These are phyloP conservation scores for Anguilla anguilla DNA, from an alignment of 2,797 vertebrate species.

Conservation along the genomic window DNA sequence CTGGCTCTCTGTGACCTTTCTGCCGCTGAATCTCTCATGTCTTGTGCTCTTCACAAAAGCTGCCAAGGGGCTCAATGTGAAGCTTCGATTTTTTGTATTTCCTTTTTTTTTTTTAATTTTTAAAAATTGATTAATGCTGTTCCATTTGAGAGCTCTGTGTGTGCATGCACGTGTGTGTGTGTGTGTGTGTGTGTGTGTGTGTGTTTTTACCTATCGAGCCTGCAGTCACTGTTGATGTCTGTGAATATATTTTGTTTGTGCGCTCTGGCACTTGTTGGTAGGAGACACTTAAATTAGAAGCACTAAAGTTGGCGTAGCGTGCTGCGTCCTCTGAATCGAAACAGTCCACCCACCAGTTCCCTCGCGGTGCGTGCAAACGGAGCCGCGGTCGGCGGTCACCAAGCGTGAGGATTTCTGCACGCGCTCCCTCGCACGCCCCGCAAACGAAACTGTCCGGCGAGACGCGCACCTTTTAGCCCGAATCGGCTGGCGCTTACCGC, in stretches of 20 bases:
- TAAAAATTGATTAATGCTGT: neutral
- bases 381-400: neutral
- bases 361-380: neutral
- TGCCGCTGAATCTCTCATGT: neutral
- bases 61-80: neutral
- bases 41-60: neutral
- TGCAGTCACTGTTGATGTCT: neutral
- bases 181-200: neutral
- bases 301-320: neutral
- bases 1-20: neutral
- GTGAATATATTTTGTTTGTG: neutral
- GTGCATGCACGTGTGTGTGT: neutral
- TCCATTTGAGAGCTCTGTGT: neutral
- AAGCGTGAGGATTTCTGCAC: neutral
- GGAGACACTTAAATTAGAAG: neutral
- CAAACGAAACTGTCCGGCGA: neutral
- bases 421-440: neutral
- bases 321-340: neutral
- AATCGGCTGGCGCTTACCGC: neutral
- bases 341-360: neutral
- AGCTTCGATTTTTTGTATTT: neutral
- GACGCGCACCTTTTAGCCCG: neutral
- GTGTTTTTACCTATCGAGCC: constrained; percentile 1
- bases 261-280: neutral
- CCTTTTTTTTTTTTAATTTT: neutral